Percentiles rank a stretch among this genome's conserved stretches.
Conservation (phyloP, 1,140 invertebrate genomes). For the Musca domestica region DNA sequence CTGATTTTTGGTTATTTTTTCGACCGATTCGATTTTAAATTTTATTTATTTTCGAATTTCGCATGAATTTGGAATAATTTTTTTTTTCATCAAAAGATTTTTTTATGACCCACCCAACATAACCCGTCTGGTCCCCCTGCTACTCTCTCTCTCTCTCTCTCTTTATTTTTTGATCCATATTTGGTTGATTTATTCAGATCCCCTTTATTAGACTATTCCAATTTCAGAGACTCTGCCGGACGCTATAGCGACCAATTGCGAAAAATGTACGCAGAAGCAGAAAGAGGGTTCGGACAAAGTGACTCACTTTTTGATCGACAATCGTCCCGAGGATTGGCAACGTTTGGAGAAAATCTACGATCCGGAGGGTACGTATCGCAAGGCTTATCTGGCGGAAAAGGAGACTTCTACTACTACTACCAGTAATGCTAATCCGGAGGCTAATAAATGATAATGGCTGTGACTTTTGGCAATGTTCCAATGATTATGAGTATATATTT, state of each 20-base stretch:
- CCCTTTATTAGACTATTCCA: conserved; percentile 8
- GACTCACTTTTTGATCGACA: conserved; percentile 56
- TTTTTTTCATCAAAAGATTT: no score
- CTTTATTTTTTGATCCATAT: no score
- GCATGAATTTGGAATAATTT: no score
- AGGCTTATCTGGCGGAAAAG: conserved; percentile 39
- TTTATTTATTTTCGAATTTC: no score
- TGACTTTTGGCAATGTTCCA: not conserved
- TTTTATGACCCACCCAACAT: no score
- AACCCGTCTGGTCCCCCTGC: no score
- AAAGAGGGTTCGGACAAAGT: conserved; percentile 58
- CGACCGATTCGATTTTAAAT: no score
- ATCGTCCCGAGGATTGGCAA: conserved; percentile 60
- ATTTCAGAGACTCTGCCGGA: conserved; percentile 61
- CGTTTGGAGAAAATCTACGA: conserved; percentile 63
- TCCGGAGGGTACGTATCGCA: conserved; percentile 57
- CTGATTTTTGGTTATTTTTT: no score
- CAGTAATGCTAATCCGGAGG: not conserved
- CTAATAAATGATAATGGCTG: not conserved
- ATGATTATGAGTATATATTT: not conserved
- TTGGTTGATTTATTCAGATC: no score
- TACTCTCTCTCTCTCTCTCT: no score
- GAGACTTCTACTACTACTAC: conserved; percentile 18
- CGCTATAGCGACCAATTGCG: conserved; percentile 63
- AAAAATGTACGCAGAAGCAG: conserved; percentile 63